Percentiles rank a stretch among this genome's conserved stretches.
Conservation (phyloP, 1,140 invertebrate genomes). For the Drosophila eugracilis region DNA sequence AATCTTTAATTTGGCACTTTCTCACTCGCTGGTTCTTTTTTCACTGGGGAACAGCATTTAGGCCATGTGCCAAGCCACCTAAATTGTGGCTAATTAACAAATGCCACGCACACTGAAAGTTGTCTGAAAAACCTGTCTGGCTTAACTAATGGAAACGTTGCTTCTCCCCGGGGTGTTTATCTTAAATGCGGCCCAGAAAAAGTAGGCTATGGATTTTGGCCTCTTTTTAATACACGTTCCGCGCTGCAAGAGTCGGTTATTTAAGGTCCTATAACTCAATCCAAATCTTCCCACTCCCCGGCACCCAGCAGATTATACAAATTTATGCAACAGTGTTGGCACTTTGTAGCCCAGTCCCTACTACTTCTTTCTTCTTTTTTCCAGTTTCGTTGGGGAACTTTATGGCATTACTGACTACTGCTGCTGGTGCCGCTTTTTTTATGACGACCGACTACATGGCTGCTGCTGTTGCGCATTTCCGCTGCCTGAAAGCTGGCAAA, state of each 20-base stretch:
- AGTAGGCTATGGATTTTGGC: constrained; percentile 54
- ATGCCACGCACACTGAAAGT: constrained; percentile 56
- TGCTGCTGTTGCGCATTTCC: constrained; percentile 65
- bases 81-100: constrained; percentile 70
- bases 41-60: constrained; percentile 26
- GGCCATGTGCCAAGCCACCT: constrained; percentile 36
- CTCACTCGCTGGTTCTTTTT: background rate
- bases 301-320: constrained; percentile 68
- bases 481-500: constrained; percentile 24
- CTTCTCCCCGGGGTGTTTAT: constrained; percentile 17
- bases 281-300: constrained; percentile 32
- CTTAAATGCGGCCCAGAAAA: constrained; percentile 46
- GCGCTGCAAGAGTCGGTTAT: constrained; percentile 52
- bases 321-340: constrained; percentile 77
- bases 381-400: constrained; percentile 48
- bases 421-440: constrained; percentile 56
- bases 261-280: constrained; percentile 77
- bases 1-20: constrained; percentile 22
- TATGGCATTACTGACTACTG: constrained; percentile 46
- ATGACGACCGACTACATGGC: constrained; percentile 54
- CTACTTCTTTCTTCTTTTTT: constrained; percentile 4
- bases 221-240: background rate
- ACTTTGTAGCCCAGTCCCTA: constrained; percentile 43
- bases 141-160: constrained; percentile 27
- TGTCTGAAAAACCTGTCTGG: constrained; percentile 36